Evolutionary conservation across 2,797 vertebrate species (phyloP), one percentile per base, ranked within the genome.

Genomic region (Balearica regulorum): DNA sequence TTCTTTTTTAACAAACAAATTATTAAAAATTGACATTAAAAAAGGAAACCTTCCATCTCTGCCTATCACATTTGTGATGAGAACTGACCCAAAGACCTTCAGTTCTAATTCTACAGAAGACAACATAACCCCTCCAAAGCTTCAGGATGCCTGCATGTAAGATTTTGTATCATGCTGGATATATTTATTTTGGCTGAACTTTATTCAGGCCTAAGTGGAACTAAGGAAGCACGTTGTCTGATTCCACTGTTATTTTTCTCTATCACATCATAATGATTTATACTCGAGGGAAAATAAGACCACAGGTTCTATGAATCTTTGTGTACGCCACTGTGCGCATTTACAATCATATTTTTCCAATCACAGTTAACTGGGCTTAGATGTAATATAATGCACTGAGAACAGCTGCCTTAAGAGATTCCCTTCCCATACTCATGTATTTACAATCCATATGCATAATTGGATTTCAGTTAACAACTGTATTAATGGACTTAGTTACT

Each of bases 381-480:
- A 78, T 72, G 33, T 22, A 72, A 53, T 51, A 65, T 7, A 48
- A 60, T 41, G 44, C 48, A 83, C 16, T 70, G 25, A 44, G 29
- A 93, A 53, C 37, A 84, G 55, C 65, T 89, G 84, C 60, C 62
- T 71, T 37, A 44, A 78, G 33, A 91, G 41, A 71, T 46, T 87
- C 29, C 2, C 21, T 82, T 73, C 29, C 68, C 44, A 69, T 68
- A 55, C 14, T 79, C 55, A 1, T 31, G 29, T 80, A 61, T 87
- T 89, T 85, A 54, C 69, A 86, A 79, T 86, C 72, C 62, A 77
- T 53, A 57, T 35, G 44, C 25, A 87, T 83, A 86, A 96, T 16
- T 79, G 76, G 82, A 94, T 94, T 93, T 96, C 75, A 77, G 2
- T 31, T 93, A 91, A 87, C 69, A 92, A 83, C 64, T 91, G 16